phyloP scores from a whole-genome alignment of 2,113 vertebrate species.

The Sebastes schlegelii region DNA sequence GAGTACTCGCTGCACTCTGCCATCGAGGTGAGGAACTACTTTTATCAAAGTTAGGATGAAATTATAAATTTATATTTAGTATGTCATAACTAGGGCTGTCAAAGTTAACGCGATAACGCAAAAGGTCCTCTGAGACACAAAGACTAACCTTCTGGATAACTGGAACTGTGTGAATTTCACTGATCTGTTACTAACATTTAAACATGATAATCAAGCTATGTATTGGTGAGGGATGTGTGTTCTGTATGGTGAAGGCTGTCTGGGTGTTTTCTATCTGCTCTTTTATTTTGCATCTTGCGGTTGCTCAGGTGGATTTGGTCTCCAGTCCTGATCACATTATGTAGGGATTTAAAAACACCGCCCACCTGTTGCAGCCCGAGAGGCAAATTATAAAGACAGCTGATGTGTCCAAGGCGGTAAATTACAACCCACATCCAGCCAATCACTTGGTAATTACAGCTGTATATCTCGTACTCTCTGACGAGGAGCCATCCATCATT shows the following conservation, averaged over 20 bases:
- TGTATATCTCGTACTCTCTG: neutral
- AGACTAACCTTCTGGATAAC: too few species aligned
- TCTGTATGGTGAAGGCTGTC: too few species aligned
- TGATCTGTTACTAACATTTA: too few species aligned
- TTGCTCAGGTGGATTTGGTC: neutral
- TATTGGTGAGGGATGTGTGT: neutral
- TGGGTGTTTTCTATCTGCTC: neutral
- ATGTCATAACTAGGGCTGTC: too few species aligned
- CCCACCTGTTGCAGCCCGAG: neutral
- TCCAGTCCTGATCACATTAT: neutral
- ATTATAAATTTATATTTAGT: too few species aligned
- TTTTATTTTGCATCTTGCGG: neutral
- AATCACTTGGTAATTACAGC: neutral
- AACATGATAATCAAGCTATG: too few species aligned
- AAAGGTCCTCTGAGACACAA: too few species aligned
- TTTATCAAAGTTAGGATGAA: too few species aligned
- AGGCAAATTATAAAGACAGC: neutral
- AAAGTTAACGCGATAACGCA: too few species aligned
- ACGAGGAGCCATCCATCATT: neutral
- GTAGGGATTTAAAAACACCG: neutral
- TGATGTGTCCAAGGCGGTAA: neutral
- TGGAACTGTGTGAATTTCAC: too few species aligned
- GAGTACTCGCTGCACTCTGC: slow-evolving; percentile 80
- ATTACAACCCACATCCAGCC: neutral
- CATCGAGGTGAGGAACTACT: slow-evolving; percentile 79